Base-by-base conservation (phyloP, 2,888 invertebrate genomes). In the Cancer borealis region DNA sequence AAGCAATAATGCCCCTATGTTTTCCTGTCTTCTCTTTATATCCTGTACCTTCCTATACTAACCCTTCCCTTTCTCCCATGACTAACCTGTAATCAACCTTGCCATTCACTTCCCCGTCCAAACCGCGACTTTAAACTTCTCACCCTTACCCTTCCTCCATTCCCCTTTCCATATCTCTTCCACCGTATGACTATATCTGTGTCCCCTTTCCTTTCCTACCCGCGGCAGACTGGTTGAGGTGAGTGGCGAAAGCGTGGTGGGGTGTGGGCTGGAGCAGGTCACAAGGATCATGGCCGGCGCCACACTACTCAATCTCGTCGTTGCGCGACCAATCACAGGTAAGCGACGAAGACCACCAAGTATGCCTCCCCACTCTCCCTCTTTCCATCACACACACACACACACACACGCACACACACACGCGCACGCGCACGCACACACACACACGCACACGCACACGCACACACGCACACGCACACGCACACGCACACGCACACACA, bases 161-260 rank as follows among this genome's bases (percentile, higher is more conserved):
- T 10, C 26, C 3, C 73, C 73, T 79, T 26, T 79, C 26, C 26
- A 6, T 79, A 26, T n/a, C 73, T 26, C 73, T 26, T 26, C n/a
- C 73, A n/a, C 10, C 26, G 26, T 79, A 26, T 39, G 17, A 84
- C 14, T 12, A 39, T 84, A 39, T 84, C 3, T 84, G 14, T 14
- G 17, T 84, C 39, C n/a, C 79, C 3, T 84, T 39, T 39, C 39
- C 39, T 6, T 17, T 39, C 84, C 39, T 89, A 14, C n/a, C 21
- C 47, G 8, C 47, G 5, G 26, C 97, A 98, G 98, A 96, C 97
- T 98, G 96, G 96, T 98, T 95, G 98, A 98, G 97, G 98, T 98
- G 92, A 98, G 98, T 96, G 98, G 98, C 54, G 98, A 98, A 96
- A 96, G 98, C 84, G 97, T 98, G 92, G 97, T 98, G 94, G 97